phyloP scores from a whole-genome alignment of 2,113 vertebrate species.

The Fulmarus glacialis region DNA sequence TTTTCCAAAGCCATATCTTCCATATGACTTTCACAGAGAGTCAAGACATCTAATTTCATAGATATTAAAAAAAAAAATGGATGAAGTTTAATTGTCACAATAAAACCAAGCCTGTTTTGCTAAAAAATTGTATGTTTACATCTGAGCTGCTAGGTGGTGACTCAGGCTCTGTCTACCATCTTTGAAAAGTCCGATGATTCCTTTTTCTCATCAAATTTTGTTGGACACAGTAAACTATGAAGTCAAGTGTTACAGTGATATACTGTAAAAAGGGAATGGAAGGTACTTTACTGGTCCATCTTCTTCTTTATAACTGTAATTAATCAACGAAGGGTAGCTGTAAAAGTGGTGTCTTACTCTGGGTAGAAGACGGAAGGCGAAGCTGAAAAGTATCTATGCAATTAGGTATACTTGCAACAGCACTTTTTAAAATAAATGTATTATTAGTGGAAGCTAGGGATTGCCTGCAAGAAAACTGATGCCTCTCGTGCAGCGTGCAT shows the following conservation, averaged over 20 bases:
- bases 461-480: not conserved
- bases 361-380: not conserved
- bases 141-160: not conserved
- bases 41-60: not conserved
- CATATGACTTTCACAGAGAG: not conserved
- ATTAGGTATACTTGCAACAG: not conserved
- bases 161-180: not conserved
- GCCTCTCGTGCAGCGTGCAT: rapidly evolving
- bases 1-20: not conserved
- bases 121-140: not conserved
- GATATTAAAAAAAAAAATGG: not conserved
- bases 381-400: not conserved
- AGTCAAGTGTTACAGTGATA: not conserved
- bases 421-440: not conserved
- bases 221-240: not conserved
- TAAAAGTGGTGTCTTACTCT: not conserved
- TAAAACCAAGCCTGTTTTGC: not conserved
- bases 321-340: not conserved
- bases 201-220: not conserved
- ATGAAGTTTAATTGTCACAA: not conserved
- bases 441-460: not conserved
- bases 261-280: not conserved
- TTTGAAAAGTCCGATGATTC: not conserved
- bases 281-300: not conserved
- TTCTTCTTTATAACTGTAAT: not conserved